Evolutionary conservation across 2,797 vertebrate genomes (phyloP).

Genomic region (Leptoclinus maculatus): DNA sequence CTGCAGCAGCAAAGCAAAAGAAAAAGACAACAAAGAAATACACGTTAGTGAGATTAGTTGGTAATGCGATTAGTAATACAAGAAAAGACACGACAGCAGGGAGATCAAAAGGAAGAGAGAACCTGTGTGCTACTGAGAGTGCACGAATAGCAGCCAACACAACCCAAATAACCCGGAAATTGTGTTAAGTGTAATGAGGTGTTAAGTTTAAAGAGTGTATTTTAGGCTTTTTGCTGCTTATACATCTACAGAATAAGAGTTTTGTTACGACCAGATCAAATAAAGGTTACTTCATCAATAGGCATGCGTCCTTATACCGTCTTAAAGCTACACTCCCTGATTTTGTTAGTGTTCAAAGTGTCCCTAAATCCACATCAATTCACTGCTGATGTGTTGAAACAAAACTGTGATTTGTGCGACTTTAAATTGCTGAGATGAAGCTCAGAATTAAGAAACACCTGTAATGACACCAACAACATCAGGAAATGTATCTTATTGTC

Average conservation of each 20-base stretch:
- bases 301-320: not conserved
- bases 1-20: constrained; percentile 86
- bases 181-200: constrained; percentile 15
- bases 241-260: not conserved
- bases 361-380: not conserved
- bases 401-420: not conserved
- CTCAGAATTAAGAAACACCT: not conserved
- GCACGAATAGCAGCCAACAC: constrained; percentile 29
- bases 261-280: not conserved
- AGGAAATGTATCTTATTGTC: not conserved
- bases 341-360: not conserved
- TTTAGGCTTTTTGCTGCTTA: not conserved
- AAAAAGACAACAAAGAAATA: constrained; percentile 77
- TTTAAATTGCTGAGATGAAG: not conserved
- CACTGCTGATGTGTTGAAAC: not conserved
- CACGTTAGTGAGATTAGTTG: constrained; percentile 70
- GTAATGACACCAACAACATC: not conserved
- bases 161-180: constrained; percentile 20
- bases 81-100: constrained; percentile 54
- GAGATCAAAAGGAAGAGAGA: constrained; percentile 27
- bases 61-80: constrained; percentile 60
- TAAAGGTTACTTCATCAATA: not conserved
- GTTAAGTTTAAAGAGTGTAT: not conserved
- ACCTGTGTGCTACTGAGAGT: constrained; percentile 16
- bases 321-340: not conserved